Evolutionary conservation across 1,140 invertebrate genomes (phyloP), one percentile per base, ranked within the genome.

Genomic region (Apocrypta bakeri): DNA sequence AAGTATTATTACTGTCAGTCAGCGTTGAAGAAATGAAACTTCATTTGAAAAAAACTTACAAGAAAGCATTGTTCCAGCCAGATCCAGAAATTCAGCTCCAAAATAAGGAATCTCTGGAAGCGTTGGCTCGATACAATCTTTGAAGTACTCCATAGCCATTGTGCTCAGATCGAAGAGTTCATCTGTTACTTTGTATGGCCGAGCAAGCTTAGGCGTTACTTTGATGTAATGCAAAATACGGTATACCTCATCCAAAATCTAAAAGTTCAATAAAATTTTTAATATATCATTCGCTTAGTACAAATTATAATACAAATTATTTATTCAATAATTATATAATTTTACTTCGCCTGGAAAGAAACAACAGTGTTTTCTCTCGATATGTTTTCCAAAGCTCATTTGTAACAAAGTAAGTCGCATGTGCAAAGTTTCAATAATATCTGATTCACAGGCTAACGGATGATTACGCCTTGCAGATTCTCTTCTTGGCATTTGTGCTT

Each of bases 71-170:
- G 93, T 94, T 83, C 93, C 93, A 79, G 95, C 94, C 79, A 95
- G 94, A 90, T 96, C 95, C 84, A 96, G 93, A 90, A 97, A 97
- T 88, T 97, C 96, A 33, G 96, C 94, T 83, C 95, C 95, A 91
- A 97, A 97, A 90, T 96, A 97, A 27, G 96, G 95, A 83, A 98
- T 96, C 90, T 97, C 96, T 33, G 97, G 97, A 84, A 98, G 92
- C 82, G 95, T 96, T 42, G 96, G 96, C 90, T 97, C 97, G 88
- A 98, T 97, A 84, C 95, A 95, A 91, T 98, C 97, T 90, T 97
- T 97, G 87, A 97, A 98, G 91, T 97, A 97, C 90, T 98, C 97
- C 96, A 97, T 97, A 31, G 97, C 97, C 97, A 97, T 97, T 29
- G 97, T 97, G 37, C 96, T 97, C 73, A 98, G 92, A 93, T 97